phyloP scores from a whole-genome alignment of 1,140 invertebrate genomes.

The Coelopa frigida region DNA sequence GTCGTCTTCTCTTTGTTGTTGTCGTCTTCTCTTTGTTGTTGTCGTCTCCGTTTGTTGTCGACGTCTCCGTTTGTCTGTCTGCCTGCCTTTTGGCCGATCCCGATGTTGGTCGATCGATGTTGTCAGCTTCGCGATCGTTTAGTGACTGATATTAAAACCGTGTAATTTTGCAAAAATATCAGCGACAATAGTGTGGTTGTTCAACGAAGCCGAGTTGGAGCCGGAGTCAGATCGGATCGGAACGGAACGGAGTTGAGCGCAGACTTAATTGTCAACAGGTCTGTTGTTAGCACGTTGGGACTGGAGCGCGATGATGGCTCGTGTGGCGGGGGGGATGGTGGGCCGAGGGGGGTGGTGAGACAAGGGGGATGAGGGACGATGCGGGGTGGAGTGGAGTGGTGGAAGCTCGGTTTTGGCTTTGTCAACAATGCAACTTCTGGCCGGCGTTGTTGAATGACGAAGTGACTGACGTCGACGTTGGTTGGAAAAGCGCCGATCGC shows the following conservation, averaged over 20 bases:
- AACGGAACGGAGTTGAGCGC: not conserved
- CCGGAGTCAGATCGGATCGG: not conserved
- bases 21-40: not conserved
- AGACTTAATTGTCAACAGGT: not conserved
- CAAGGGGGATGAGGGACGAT: not conserved
- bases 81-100: too few relatives aligned
- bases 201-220: not conserved
- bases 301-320: not conserved
- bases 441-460: slow-evolving; percentile 1
- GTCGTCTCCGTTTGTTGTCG: slow-evolving; percentile 1
- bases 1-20: not conserved
- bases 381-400: not conserved
- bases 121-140: slow-evolving; percentile 7
- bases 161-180: not conserved
- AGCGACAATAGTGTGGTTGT: not conserved
- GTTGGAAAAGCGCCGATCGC: too few relatives aligned
- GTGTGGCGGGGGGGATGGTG: not conserved
- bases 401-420: not conserved
- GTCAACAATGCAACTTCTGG: not conserved
- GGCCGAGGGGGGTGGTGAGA: not conserved
- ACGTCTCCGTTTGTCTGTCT: not conserved
- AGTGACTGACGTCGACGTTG: too few relatives aligned
- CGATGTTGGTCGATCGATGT: too few relatives aligned
- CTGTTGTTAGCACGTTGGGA: not conserved
- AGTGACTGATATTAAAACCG: slow-evolving; percentile 11